A percentile compares a stretch with the other conserved stretches of the same genome.
Evolutionary conservation across 2,888 invertebrate species (phyloP).

Genomic region (Yponomeuta sedellus): DNA sequence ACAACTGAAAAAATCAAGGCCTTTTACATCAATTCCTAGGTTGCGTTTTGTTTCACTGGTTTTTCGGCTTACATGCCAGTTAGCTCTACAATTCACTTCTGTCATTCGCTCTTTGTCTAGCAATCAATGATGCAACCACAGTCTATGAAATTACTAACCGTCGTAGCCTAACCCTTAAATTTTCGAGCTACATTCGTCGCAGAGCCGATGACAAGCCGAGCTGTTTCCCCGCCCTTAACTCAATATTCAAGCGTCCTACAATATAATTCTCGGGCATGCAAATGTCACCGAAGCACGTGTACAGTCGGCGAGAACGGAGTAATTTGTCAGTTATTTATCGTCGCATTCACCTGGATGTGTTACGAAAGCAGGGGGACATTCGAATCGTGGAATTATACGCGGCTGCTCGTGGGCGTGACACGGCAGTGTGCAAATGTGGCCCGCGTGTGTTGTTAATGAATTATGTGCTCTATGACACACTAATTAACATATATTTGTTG

Average conservation of each 20-base stretch:
- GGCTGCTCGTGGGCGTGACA: conserved; percentile 57
- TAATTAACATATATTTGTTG: not conserved
- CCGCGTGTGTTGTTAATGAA: conserved; percentile 22
- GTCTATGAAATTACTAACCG: too few species aligned
- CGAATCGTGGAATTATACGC: conserved; percentile 69
- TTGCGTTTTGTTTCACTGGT: too few species aligned
- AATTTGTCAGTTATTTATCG: conserved; percentile 71
- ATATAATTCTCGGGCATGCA: conserved; percentile 51
- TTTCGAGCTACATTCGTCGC: too few species aligned
- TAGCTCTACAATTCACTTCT: too few species aligned
- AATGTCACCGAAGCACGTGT: conserved; percentile 57
- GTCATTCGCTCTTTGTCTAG: too few species aligned
- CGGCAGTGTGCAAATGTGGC: conserved; percentile 63
- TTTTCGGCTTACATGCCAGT: too few species aligned
- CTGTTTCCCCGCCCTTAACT: not conserved
- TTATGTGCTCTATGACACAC: not conserved
- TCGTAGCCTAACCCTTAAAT: too few species aligned
- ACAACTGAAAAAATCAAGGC: too few species aligned
- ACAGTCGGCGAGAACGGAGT: conserved; percentile 49
- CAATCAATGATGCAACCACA: too few species aligned
- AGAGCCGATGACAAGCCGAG: not conserved
- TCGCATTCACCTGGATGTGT: conserved; percentile 51
- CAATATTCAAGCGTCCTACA: not conserved
- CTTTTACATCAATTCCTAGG: too few species aligned
- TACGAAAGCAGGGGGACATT: conserved; percentile 58